Base-by-base conservation (phyloP, 2,113 vertebrate genomes). In the Tetraodon nigroviridis region DNA sequence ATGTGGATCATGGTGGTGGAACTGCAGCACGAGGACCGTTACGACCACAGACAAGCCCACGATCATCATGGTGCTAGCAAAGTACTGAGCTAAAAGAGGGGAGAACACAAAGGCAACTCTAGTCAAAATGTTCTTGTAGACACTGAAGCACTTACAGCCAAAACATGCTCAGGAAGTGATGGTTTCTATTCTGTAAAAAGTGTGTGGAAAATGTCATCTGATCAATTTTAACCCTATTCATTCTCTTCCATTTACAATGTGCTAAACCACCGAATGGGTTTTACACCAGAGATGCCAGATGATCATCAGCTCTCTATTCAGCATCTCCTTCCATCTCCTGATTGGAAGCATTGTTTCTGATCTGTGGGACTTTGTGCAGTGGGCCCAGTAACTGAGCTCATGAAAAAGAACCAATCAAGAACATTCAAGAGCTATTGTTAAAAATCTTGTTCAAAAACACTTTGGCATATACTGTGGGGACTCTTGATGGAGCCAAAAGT, bases 31-130 rank as follows among this genome's bases (percentile, higher is more conserved):
- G 20, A 96, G 89, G 21, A 95, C 94, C 6, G 94, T 96, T 56
- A 96, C 93, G 45, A 96, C 92, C 58, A 96, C 93, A 14, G 94
- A 96, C 66, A 95, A 86, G 16, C 93, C 94, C 69, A 95, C 93
- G 0, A 96, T 95, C 84, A 95, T 92, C 94, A 96, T 95, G 67
- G 94, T 95, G 79, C 92, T 94, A 61, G 94, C 93, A 1, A 96
- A 95, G 84, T 96, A 96, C 77, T 95, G 94, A 76, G 93, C 94
- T 96, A 17, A 69, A 37, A 29, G 21, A 14, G 29, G 6, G 7
- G 13, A 49, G 41, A n/a, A 49, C 48, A 51, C 16, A 7, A 46
- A 45, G 4, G 14, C 44, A 45, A 17, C 4, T 37, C 7, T 3
- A 37, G 24, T 27, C 12, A 19, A 49, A 16, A 27, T 17, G 22